phyloP scores from a whole-genome alignment of 2,888 invertebrate species.

The Alloscopus bannaensis region DNA sequence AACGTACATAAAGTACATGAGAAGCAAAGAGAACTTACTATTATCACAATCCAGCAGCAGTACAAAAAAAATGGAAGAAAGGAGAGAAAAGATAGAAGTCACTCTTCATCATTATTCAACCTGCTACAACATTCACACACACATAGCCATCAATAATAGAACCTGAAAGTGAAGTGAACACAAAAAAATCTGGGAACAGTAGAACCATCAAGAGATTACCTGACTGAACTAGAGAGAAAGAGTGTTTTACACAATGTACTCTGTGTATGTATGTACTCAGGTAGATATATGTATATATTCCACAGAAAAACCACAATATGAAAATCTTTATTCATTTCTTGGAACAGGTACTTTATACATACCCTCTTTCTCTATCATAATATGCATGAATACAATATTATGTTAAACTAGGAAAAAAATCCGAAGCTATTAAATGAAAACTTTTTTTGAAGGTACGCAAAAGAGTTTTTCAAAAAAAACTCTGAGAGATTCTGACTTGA shows the following conservation, averaged over 20 bases:
- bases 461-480: conserved; percentile 37
- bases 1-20: conserved; percentile 48
- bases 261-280: too few relatives aligned
- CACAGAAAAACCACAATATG: conserved; percentile 62
- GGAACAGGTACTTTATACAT: conserved; percentile 59
- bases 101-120: conserved; percentile 60
- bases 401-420: conserved; percentile 35
- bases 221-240: conserved; percentile 32
- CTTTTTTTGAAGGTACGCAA: conserved; percentile 34
- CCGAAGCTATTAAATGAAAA: conserved; percentile 46
- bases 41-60: conserved; percentile 38
- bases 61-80: conserved; percentile 21
- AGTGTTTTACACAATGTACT: conserved; percentile 17
- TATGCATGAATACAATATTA: conserved; percentile 35
- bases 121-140: conserved; percentile 31
- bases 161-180: conserved; percentile 40
- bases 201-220: conserved; percentile 31
- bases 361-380: neutral
- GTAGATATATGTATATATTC: too few relatives aligned
- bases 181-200: conserved; percentile 47
- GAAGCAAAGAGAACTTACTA: neutral
- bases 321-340: conserved; percentile 60
- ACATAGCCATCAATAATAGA: conserved; percentile 48
- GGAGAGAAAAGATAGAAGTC: conserved; percentile 43
- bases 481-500: conserved; percentile 46